Evolutionary conservation across 2,113 vertebrate species (phyloP).

Genomic region (Garra rufa): DNA sequence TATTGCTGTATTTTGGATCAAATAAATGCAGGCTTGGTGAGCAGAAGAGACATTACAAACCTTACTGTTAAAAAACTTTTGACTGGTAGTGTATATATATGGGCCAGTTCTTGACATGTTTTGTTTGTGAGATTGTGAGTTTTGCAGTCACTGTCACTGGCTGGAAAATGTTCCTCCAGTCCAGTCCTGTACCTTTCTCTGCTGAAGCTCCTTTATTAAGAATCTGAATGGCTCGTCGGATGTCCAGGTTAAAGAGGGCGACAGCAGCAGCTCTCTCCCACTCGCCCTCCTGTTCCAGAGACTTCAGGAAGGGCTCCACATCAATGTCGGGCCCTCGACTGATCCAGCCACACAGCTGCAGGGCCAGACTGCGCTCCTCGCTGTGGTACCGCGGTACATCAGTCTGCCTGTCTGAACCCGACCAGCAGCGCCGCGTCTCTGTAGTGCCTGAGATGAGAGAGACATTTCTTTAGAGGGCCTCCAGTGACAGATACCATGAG

Average conservation of each 20-base stretch:
- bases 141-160: background rate
- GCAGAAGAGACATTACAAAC: too few relatives aligned
- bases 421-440: constrained; percentile 88
- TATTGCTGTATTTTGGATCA: too few relatives aligned
- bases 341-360: constrained; percentile 97
- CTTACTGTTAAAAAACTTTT: too few relatives aligned
- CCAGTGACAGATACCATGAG: background rate
- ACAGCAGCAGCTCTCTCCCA: constrained; percentile 96
- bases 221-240: constrained; percentile 94
- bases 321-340: constrained; percentile 87
- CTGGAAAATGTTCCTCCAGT: background rate
- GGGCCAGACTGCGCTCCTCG: constrained; percentile 90
- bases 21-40: too few relatives aligned
- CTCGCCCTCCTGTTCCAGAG: constrained; percentile 91
- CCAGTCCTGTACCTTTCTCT: constrained; percentile 81
- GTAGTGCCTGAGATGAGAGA: constrained; percentile 80
- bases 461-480: background rate
- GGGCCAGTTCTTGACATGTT: too few relatives aligned
- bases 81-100: too few relatives aligned
- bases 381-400: constrained; percentile 87
- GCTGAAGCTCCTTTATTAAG: constrained; percentile 93
- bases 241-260: constrained; percentile 96
- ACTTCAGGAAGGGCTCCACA: constrained; percentile 88
- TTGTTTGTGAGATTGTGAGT: too few relatives aligned
- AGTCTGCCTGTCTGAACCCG: constrained; percentile 86